phyloP scores from a whole-genome alignment of 2,797 vertebrate species.

The Pelodytes ibericus region DNA sequence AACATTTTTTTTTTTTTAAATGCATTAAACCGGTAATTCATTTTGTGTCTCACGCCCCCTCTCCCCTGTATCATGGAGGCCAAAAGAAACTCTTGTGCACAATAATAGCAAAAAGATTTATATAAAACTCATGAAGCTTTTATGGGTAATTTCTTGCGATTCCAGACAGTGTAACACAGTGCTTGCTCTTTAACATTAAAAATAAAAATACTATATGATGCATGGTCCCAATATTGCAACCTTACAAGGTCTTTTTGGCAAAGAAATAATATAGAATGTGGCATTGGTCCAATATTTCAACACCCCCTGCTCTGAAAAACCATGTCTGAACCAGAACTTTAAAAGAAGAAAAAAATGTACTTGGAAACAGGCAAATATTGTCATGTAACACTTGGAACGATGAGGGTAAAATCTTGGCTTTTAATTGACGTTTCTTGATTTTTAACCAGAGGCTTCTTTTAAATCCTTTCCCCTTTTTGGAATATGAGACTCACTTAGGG shows the following conservation, averaged over 20 bases:
- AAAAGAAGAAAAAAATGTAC: constrained; percentile 50
- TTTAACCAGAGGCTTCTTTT: constrained; percentile 61
- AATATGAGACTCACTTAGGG: constrained; percentile 58
- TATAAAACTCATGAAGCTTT: constrained; percentile 58
- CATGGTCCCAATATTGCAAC: constrained; percentile 69
- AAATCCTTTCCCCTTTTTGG: constrained; percentile 57
- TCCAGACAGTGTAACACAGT: constrained; percentile 63
- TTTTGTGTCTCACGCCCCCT: not conserved
- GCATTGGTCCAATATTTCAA: constrained; percentile 72
- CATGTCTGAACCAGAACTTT: constrained; percentile 29
- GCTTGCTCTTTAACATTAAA: constrained; percentile 67
- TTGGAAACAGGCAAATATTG: constrained; percentile 65
- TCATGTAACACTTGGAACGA: constrained; percentile 70
- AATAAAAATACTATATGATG: constrained; percentile 61
- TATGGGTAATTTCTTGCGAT: constrained; percentile 67
- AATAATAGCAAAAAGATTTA: constrained; percentile 53
- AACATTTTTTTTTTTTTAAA: too few relatives aligned
- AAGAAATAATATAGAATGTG: constrained; percentile 65
- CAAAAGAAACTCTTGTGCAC: constrained; percentile 40
- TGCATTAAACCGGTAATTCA: too few relatives aligned
- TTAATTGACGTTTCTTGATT: constrained; percentile 45
- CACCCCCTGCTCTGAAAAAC: constrained; percentile 15
- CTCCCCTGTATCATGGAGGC: constrained; percentile 4
- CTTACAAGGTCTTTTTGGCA: constrained; percentile 68
- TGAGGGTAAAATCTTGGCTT: constrained; percentile 71